phyloP scores from a whole-genome alignment of 2,888 invertebrate species.

The Dinocampus coccinellae region DNA sequence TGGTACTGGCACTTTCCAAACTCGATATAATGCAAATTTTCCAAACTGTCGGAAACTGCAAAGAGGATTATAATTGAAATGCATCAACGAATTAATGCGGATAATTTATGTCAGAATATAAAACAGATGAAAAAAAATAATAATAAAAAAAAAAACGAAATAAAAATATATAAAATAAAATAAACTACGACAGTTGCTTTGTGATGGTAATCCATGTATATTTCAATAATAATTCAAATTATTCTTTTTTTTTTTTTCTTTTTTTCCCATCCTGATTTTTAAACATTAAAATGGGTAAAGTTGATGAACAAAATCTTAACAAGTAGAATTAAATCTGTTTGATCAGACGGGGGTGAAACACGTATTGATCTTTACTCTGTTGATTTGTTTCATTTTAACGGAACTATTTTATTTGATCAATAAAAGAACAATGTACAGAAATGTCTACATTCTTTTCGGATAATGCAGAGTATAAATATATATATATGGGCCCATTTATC shows the following conservation, averaged over 20 bases:
- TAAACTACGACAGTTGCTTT: too few relatives aligned
- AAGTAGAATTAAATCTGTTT: neutral
- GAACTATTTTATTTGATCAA: neutral
- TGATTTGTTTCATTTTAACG: neutral
- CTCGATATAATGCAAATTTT: constrained; percentile 21
- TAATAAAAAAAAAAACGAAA: neutral
- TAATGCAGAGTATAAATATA: neutral
- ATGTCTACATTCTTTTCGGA: too few relatives aligned
- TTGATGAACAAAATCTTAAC: neutral
- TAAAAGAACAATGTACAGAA: neutral
- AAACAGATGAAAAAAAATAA: neutral
- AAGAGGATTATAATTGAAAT: constrained; percentile 25
- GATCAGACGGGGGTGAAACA: neutral
- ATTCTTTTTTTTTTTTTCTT: too few relatives aligned
- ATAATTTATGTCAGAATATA: neutral
- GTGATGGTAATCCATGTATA: too few relatives aligned
- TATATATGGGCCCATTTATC: too few relatives aligned
- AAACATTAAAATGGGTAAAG: too few relatives aligned
- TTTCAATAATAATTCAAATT: too few relatives aligned
- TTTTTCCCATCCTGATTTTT: too few relatives aligned
- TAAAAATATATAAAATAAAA: neutral
- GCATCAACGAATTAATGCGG: neutral
- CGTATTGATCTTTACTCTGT: neutral
- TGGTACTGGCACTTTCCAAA: constrained; percentile 4
- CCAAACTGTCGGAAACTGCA: constrained; percentile 25